These are phyloP conservation scores for Eilema sororculum DNA, from an alignment of 2,888 invertebrate species.

Conservation along the genomic window DNA sequence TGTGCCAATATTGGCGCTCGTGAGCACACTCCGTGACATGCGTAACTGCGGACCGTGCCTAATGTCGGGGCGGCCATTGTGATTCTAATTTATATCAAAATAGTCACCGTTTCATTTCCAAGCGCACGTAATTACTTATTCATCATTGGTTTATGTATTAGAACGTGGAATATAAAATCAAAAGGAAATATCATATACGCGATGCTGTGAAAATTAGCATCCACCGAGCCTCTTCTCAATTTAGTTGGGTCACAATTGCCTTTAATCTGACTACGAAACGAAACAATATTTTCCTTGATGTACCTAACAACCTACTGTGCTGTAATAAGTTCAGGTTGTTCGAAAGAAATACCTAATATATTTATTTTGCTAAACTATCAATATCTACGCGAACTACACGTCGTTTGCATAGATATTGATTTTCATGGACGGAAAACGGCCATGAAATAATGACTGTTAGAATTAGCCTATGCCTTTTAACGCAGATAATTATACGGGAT, in stretches of 20 bases:
- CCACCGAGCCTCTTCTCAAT: too few relatives aligned
- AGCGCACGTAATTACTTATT: constrained; percentile 7
- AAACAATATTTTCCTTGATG: too few relatives aligned
- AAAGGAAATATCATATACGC: not conserved
- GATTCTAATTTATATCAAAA: constrained; percentile 29
- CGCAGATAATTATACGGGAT: not conserved
- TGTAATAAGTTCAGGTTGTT: too few relatives aligned
- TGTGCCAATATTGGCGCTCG: constrained; percentile 26
- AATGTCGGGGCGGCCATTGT: constrained; percentile 32
- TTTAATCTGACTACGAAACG: too few relatives aligned
- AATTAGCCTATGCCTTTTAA: not conserved
- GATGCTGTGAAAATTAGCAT: not conserved
- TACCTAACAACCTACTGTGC: too few relatives aligned
- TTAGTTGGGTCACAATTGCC: too few relatives aligned
- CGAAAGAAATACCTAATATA: too few relatives aligned
- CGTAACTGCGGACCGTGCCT: constrained; percentile 41
- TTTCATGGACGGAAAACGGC: not conserved
- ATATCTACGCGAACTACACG: too few relatives aligned
- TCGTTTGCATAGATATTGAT: too few relatives aligned
- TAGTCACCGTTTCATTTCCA: constrained; percentile 10
- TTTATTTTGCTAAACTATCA: too few relatives aligned
- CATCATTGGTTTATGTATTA: constrained; percentile 9
- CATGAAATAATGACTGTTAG: not conserved
- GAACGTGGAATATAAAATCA: not conserved
- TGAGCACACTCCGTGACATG: constrained; percentile 33